Evolutionary conservation across 1,140 invertebrate genomes (phyloP), one percentile per base, ranked within the genome.

Genomic region (Orius laevigatus): DNA sequence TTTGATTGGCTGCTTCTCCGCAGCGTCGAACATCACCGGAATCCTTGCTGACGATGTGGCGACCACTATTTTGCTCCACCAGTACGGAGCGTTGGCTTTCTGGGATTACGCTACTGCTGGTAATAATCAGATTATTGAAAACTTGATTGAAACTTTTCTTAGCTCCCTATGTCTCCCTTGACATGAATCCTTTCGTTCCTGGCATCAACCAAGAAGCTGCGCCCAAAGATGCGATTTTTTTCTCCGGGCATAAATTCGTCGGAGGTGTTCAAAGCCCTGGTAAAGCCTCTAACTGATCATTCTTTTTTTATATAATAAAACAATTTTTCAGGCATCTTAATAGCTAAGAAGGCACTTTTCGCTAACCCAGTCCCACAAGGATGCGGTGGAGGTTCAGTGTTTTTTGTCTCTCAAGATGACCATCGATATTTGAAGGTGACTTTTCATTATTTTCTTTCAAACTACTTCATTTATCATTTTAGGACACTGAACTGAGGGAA

Each of bases 1-100:
- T 59, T 62, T 92, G 63, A 80, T 93, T 49, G 88, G 88, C 2
- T 87, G 81, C 62, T 91, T 93, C 60, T 77, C 79, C 41, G 84
- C 84, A 1, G 85, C 84, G 1, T 91, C 85, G 32, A 91, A 88
- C 61, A 75, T 92, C 12, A 92, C 89, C 8, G 90, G 90, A n/a
- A 76, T 87, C 45, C 61, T 91, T 39, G 74, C 78, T 40, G 84
- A 92, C 68, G 84, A 88, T 58, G 74, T 88, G 20, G 74, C 77
- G 1, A 80, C 90, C 5, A 90, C 87, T 1, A 65, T 81, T 10
- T 63, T 89, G 1, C 68, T 93, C 5, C 86, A 91, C 59, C 76
- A 80, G 56, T 83, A 87, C 59, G 79, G 77, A 2, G 87, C 85
- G 2, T 69, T 87, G 45, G 77, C 83, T 2, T 79, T 93, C 57